Evolutionary conservation across 2,888 invertebrate species (phyloP).

Genomic region (Lycia hirtaria): DNA sequence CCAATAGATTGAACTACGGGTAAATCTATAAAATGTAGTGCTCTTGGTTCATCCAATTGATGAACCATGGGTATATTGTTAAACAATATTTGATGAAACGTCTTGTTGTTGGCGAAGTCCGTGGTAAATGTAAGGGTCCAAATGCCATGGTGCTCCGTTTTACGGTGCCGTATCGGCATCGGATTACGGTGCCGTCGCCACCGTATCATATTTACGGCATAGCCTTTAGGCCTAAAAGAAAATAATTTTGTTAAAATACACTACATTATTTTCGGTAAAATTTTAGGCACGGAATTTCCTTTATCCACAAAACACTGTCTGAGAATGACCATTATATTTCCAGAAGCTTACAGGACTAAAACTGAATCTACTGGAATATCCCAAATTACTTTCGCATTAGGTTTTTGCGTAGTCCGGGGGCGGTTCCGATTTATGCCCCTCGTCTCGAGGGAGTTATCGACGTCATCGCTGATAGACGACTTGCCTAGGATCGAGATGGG

Average conservation of each 20-base stretch:
- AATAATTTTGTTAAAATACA: background rate
- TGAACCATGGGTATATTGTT: no score
- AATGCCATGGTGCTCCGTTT: no score
- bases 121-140: no score
- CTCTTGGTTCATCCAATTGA: no score
- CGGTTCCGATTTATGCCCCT: conserved; percentile 57
- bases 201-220: no score
- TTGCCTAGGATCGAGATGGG: conserved; percentile 52
- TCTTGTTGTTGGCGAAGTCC: no score
- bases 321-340: background rate
- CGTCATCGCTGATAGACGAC: conserved; percentile 58
- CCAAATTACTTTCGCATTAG: conserved; percentile 39
- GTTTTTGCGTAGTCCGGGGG: conserved; percentile 40
- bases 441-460: conserved; percentile 65
- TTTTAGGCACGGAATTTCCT: background rate
- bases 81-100: no score
- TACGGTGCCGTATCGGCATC: no score
- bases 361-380: conserved; percentile 32
- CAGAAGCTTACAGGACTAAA: conserved; percentile 17
- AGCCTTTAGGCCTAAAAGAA: no score
- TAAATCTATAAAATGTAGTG: no score
- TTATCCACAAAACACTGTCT: background rate
- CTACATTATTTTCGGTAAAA: background rate
- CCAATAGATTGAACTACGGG: no score
- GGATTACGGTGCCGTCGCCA: no score